Conservation (phyloP, 2,797 vertebrate genomes). For the Halcyon chelicuti region DNA sequence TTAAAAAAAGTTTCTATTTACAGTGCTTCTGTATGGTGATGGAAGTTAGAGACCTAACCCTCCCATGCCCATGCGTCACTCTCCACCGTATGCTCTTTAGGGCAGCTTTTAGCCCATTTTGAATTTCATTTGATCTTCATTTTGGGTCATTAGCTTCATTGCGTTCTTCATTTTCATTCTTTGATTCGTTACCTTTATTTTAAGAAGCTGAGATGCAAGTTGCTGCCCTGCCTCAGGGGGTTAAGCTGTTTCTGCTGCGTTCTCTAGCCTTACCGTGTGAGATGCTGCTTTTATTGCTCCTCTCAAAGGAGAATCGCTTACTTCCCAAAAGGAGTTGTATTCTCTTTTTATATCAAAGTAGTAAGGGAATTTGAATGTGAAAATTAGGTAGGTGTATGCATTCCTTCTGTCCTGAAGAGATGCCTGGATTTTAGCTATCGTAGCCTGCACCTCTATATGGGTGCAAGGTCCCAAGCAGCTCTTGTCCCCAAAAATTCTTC, state of each 20-base stretch:
- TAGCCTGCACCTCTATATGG: neutral
- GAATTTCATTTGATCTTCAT: conserved; percentile 11
- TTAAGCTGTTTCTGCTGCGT: conserved; percentile 4
- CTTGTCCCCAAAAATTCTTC: neutral
- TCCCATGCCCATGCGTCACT: neutral
- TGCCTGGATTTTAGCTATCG: neutral
- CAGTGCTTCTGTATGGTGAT: neutral
- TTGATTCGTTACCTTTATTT: conserved; percentile 14
- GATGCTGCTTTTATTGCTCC: conserved; percentile 4
- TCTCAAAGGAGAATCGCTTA: conserved; percentile 29
- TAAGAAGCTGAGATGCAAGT: conserved; percentile 4
- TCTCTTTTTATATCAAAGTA: neutral
- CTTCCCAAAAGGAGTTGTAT: neutral
- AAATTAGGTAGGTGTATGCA: neutral
- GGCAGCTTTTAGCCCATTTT: neutral
- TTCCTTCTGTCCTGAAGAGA: neutral
- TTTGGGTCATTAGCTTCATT: conserved; percentile 4
- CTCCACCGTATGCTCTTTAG: neutral
- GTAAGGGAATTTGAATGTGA: neutral
- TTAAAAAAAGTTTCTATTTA: neutral
- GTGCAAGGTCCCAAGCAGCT: neutral
- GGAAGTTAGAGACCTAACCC: neutral
- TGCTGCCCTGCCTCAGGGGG: neutral
- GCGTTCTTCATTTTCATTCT: neutral
- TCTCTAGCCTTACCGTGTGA: neutral